Evolutionary conservation across 1,140 invertebrate species (phyloP), one percentile per base, ranked within the genome.

Genomic region (Lamellibrachia luymesi): DNA sequence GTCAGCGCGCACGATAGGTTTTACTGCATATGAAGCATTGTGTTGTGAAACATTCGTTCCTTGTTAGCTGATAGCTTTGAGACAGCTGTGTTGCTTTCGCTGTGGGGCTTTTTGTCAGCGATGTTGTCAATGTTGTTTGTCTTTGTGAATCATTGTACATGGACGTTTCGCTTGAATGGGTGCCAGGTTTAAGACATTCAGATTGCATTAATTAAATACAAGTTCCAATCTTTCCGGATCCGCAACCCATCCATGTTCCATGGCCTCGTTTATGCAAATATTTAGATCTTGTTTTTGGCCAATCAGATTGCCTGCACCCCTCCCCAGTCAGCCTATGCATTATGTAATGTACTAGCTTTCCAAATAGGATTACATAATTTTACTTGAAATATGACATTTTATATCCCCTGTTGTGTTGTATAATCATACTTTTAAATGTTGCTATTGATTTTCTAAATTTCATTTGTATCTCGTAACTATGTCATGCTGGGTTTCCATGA

Each of bases 91-190:
- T 1, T 80, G 64, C 64, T 80, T 80, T 80, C 64, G 64, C 64
- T 38, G 38, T 38, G 38, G 38, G 38, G 38, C 38, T 80, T 80
- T 80, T 22, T 17, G 64, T 80, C 64, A 80, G 64, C 64, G 64
- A 80, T 80, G 64, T 80, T 80, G 64, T 80, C 64, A 80, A 80
- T 80, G 64, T 80, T 80, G 64, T 80, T 80, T 80, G 64, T 80
- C 7, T 80, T 80, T 80, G 64, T 22, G 64, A 80, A 22, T 80
- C 64, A 22, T 80, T 80, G 64, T 2, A 22, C 64, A 80, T 10
- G 64, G 25, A 80, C 17, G 17, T 80, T 80, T 80, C 64, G 64
- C 64, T 80, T 80, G 64, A 80, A 80, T 80, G 64, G 64, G 25
- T 80, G 64, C 64, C 64, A 10, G 64, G 64, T 80, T 80, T 80